Conservation (phyloP, 2,113 vertebrate species). For the Xenopus laevis region DNA sequence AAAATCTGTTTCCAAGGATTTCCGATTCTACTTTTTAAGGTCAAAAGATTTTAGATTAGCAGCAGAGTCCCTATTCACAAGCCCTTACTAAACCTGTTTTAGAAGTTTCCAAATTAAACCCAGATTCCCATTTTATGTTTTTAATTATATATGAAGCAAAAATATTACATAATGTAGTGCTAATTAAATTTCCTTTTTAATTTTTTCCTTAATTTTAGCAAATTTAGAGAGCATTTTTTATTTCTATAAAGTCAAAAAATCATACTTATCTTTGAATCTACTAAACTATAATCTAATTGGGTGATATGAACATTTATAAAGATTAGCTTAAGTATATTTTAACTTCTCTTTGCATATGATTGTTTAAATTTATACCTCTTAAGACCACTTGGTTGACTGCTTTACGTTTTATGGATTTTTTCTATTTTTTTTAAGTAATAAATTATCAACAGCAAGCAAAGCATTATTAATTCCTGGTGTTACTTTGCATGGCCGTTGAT, state of each 20-base stretch:
- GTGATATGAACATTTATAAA: background rate
- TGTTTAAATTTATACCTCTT: background rate
- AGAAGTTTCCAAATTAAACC: background rate
- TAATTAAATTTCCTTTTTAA: background rate
- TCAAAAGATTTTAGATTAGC: constrained; percentile 1
- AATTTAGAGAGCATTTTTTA: background rate
- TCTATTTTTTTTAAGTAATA: background rate
- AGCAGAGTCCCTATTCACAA: background rate
- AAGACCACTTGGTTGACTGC: background rate
- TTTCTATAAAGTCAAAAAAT: background rate
- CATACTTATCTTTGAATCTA: background rate
- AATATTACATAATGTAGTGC: background rate
- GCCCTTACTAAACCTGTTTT: background rate
- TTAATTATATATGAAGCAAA: background rate
- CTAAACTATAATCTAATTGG: background rate
- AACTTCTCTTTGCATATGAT: background rate
- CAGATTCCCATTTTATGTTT: background rate
- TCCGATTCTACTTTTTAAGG: background rate
- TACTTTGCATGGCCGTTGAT: too few species aligned
- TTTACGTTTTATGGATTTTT: background rate
- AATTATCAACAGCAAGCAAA: background rate
- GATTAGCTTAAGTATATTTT: background rate
- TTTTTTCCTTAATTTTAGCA: too few species aligned
- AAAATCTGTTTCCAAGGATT: background rate
- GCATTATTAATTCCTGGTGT: too few species aligned